These are phyloP conservation scores for Halcyon badia DNA, from an alignment of 2,797 vertebrate species.

Conservation along the genomic window DNA sequence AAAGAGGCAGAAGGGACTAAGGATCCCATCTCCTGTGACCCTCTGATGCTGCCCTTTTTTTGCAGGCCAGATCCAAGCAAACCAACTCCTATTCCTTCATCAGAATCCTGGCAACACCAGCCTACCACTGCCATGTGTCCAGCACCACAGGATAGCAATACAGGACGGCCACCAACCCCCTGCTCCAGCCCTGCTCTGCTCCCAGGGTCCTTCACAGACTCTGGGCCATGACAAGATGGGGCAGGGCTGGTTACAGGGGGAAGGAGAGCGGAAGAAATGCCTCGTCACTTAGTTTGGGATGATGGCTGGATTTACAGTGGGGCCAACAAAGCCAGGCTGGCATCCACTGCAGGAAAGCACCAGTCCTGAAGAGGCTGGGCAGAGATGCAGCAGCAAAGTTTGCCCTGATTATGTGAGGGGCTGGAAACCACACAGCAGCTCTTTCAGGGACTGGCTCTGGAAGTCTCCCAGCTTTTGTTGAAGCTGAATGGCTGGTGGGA, in stretches of 20 bases:
- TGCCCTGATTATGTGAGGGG: slow-evolving; percentile 29
- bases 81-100: neutral
- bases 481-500: slow-evolving; percentile 71
- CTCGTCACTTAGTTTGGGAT: neutral
- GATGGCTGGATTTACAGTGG: neutral
- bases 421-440: slow-evolving; percentile 63
- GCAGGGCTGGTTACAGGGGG: neutral
- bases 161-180: neutral
- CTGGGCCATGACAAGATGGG: rapidly evolving
- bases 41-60: neutral
- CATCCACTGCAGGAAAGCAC: neutral
- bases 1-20: neutral
- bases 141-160: neutral
- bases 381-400: slow-evolving; percentile 33
- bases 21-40: neutral
- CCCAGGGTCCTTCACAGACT: rapidly evolving
- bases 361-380: neutral
- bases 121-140: neutral
- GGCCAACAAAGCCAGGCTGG: rapidly evolving
- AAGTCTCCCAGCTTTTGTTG: slow-evolving; percentile 63
- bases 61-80: neutral
- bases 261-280: neutral
- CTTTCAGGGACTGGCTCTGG: slow-evolving; percentile 60
- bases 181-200: neutral
- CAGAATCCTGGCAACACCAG: neutral